phyloP scores from a whole-genome alignment of 2,888 invertebrate genomes.

The Cinara cedri region DNA sequence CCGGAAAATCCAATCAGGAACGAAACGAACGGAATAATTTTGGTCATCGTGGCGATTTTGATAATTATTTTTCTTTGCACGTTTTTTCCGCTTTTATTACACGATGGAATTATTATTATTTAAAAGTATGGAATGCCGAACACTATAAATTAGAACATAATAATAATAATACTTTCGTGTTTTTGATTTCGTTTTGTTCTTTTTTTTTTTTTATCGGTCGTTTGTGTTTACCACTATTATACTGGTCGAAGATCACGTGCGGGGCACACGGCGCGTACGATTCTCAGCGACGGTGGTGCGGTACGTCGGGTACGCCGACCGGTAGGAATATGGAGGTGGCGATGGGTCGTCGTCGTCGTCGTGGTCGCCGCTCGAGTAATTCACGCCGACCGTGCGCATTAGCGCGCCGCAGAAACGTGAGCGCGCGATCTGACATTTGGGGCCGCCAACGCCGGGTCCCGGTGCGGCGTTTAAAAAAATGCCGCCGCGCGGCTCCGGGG shows the following conservation, averaged over 20 bases:
- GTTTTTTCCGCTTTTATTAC: too few relatives aligned
- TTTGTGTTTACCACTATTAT: neutral
- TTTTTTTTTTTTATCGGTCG: neutral
- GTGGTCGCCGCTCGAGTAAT: conserved; percentile 17
- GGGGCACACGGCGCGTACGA: neutral
- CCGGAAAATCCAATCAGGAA: conserved; percentile 24
- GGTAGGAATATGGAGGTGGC: neutral
- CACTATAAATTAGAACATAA: too few relatives aligned
- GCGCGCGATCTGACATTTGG: conserved; percentile 45
- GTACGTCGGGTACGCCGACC: conserved; percentile 16
- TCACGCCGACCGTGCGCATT: conserved; percentile 41
- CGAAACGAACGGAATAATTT: neutral
- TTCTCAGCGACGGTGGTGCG: neutral
- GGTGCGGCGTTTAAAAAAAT: too few relatives aligned
- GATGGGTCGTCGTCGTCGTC: conserved; percentile 18
- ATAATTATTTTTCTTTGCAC: too few relatives aligned
- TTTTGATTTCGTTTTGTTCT: too few relatives aligned
- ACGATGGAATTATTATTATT: too few relatives aligned
- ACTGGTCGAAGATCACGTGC: neutral
- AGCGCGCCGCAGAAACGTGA: conserved; percentile 1
- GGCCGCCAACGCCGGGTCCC: neutral
- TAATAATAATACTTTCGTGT: too few relatives aligned
- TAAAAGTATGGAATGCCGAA: too few relatives aligned
- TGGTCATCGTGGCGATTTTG: neutral
- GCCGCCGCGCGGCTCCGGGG: too few relatives aligned